A percentile compares a stretch with the other conserved stretches of the same genome.
phyloP scores from a whole-genome alignment of 2,888 invertebrate genomes.

The Octodonta nipae region DNA sequence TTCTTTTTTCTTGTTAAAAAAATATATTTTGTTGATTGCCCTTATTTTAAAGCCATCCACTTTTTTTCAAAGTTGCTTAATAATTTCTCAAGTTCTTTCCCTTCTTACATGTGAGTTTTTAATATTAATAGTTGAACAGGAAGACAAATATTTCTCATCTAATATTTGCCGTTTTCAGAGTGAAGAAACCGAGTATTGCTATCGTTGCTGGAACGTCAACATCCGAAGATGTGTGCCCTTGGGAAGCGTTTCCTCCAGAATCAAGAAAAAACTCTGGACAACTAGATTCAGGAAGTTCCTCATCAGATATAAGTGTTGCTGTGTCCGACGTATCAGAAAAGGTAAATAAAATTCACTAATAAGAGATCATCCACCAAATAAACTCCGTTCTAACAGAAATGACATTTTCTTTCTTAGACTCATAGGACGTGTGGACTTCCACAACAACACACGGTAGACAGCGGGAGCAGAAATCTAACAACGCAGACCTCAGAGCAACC shows the following conservation, averaged over 20 bases:
- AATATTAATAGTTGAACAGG: too few relatives aligned
- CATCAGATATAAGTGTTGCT: slow-evolving; percentile 57
- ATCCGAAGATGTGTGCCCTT: slow-evolving; percentile 46
- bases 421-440: slow-evolving; percentile 49
- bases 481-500: slow-evolving; percentile 29
- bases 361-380: neutral
- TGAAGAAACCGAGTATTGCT: slow-evolving; percentile 34
- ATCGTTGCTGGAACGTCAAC: slow-evolving; percentile 34
- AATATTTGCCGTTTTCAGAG: too few relatives aligned
- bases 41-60: too few relatives aligned
- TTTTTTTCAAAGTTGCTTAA: too few relatives aligned
- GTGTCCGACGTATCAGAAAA: slow-evolving; percentile 23
- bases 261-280: slow-evolving; percentile 51
- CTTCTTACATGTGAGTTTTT: too few relatives aligned
- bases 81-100: too few relatives aligned
- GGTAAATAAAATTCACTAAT: slow-evolving; percentile 11
- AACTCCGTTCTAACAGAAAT: neutral
- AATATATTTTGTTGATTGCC: too few relatives aligned
- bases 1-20: too few relatives aligned
- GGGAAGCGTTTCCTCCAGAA: slow-evolving; percentile 33
- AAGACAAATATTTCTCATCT: too few relatives aligned
- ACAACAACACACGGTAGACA: slow-evolving; percentile 56
- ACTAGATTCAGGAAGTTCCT: slow-evolving; percentile 59
- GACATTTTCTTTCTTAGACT: slow-evolving; percentile 34
- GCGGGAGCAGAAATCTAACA: slow-evolving; percentile 37